Evolutionary conservation across 2,797 vertebrate species (phyloP).

Genomic region (Diplodus sargus): DNA sequence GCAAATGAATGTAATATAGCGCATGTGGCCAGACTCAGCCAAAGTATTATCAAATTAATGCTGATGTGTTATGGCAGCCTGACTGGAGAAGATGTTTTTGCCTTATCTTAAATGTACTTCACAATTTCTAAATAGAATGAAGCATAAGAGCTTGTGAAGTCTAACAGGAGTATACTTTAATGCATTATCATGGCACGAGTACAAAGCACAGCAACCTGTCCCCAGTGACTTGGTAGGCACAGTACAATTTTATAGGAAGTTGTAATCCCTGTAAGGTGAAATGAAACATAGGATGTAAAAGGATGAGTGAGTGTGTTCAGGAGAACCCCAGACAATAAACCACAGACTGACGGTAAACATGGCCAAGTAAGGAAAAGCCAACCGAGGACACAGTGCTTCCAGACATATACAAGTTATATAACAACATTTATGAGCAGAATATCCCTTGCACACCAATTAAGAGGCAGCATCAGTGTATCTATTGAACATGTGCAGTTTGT

Average conservation of each 20-base stretch:
- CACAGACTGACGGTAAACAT: neutral
- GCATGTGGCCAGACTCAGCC: neutral
- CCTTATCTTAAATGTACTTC: conserved; percentile 1
- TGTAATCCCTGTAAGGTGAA: conserved; percentile 19
- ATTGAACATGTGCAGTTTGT: conserved; percentile 9
- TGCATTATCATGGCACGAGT: conserved; percentile 18
- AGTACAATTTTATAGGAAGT: conserved; percentile 20
- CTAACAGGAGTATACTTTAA: conserved; percentile 2
- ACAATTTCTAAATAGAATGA: conserved; percentile 12
- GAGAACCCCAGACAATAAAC: conserved; percentile 15
- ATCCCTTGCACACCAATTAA: conserved; percentile 21
- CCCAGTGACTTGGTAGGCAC: conserved; percentile 18
- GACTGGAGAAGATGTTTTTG: conserved; percentile 3
- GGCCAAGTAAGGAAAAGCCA: conserved; percentile 5
- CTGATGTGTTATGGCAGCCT: neutral
- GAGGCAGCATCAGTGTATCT: neutral
- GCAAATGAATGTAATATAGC: conserved; percentile 6
- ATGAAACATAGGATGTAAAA: conserved; percentile 13
- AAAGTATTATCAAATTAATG: neutral
- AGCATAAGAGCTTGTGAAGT: conserved; percentile 8
- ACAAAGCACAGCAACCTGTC: conserved; percentile 20
- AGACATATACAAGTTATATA: conserved; percentile 10
- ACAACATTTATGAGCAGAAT: neutral
- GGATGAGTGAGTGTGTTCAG: conserved; percentile 27
- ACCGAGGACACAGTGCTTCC: neutral